phyloP scores from a whole-genome alignment of 2,888 invertebrate species.

The Abrostola triplasia region DNA sequence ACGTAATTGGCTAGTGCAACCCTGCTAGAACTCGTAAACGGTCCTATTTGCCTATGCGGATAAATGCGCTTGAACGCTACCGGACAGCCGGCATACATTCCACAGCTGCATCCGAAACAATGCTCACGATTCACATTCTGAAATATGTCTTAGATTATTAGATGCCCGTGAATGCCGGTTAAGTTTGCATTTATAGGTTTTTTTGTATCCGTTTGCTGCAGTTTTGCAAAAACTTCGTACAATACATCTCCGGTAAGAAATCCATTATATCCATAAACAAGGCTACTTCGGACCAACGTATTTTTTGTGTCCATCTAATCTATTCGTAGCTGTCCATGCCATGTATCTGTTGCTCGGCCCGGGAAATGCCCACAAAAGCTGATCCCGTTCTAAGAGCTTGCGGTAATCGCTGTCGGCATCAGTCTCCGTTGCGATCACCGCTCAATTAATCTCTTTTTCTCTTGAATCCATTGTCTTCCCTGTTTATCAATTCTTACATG shows the following conservation, averaged over 20 bases:
- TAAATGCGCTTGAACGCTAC: constrained; percentile 53
- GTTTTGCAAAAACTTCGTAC: constrained; percentile 53
- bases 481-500: constrained; percentile 62
- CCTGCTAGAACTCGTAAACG: constrained; percentile 68
- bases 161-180: constrained; percentile 33
- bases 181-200: constrained; percentile 42
- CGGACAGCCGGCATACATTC: constrained; percentile 51
- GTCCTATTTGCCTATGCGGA: constrained; percentile 56
- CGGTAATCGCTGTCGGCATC: constrained; percentile 74
- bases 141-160: constrained; percentile 44
- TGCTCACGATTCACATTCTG: constrained; percentile 57
- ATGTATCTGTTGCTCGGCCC: constrained; percentile 60
- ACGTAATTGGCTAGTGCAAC: constrained; percentile 75
- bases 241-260: constrained; percentile 55
- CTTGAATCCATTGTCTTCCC: constrained; percentile 70
- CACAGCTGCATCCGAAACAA: constrained; percentile 56
- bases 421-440: constrained; percentile 61
- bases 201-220: constrained; percentile 43
- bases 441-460: constrained; percentile 74
- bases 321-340: constrained; percentile 60
- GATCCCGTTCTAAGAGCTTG: constrained; percentile 79
- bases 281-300: constrained; percentile 55
- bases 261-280: constrained; percentile 63
- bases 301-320: constrained; percentile 66
- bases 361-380: constrained; percentile 71